Evolutionary conservation across 2,888 invertebrate species (phyloP).

Genomic region (Eristalis intricaria): DNA sequence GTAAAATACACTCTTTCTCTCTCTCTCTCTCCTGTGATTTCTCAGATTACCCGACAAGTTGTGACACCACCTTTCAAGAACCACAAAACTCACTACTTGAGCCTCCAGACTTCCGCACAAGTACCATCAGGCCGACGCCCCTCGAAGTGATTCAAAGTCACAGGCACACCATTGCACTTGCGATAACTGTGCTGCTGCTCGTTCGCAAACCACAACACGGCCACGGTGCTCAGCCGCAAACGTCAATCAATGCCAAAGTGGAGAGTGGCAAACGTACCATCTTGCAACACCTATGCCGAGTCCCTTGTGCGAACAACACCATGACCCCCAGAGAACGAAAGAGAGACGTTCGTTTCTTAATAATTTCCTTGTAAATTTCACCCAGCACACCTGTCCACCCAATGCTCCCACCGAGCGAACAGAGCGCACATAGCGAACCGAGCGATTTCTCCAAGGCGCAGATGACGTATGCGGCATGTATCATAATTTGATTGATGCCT

Average conservation of each 20-base stretch:
- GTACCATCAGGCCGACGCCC: not conserved
- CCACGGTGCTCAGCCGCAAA: not conserved
- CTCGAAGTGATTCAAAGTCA: not conserved
- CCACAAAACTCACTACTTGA: not conserved
- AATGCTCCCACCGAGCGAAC: not conserved
- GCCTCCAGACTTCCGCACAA: not conserved
- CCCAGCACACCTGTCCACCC: conserved; percentile 35
- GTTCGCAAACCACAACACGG: not conserved
- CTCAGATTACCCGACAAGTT: not conserved
- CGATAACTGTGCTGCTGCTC: not conserved
- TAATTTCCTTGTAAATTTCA: conserved; percentile 32
- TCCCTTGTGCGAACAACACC: not conserved
- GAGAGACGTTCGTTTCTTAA: conserved; percentile 15
- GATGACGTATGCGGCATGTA: not conserved
- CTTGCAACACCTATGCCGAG: not conserved
- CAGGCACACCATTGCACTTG: not conserved
- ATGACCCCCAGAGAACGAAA: conserved; percentile 1
- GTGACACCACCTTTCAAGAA: not conserved
- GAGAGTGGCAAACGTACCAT: not conserved
- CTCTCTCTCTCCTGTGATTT: not conserved
- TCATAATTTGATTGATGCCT: conserved; percentile 63
- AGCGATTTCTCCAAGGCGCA: conserved; percentile 45
- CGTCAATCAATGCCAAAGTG: not conserved
- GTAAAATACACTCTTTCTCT: too few species aligned
- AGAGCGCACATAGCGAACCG: not conserved